Percentiles rank a stretch among this genome's conserved stretches.
Conservation (phyloP, 2,888 invertebrate species). For the Arrhopalites spinosus region DNA sequence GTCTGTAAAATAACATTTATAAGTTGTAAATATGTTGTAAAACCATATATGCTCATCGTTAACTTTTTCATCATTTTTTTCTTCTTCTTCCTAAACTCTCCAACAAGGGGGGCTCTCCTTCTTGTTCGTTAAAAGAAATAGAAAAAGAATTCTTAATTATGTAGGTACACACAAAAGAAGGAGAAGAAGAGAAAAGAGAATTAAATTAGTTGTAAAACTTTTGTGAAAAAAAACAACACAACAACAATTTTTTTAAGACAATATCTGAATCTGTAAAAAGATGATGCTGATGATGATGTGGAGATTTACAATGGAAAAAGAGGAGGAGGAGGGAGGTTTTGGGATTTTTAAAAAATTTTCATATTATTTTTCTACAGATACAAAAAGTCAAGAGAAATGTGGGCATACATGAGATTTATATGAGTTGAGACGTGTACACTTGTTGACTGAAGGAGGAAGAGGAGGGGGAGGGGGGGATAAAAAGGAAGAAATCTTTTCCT, state of each 20-base stretch:
- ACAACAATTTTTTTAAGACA: too few relatives aligned
- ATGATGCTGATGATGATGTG: background rate
- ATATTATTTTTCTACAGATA: too few relatives aligned
- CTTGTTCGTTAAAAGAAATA: too few relatives aligned
- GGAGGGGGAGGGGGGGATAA: background rate
- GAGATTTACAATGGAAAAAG: slow-evolving; percentile 1
- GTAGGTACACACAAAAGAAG: background rate
- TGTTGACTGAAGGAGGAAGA: background rate
- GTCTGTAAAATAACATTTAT: background rate
- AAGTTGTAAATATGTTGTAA: slow-evolving; percentile 7
- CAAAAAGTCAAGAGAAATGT: too few relatives aligned
- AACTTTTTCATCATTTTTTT: too few relatives aligned
- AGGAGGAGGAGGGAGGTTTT: background rate
- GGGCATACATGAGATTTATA: too few relatives aligned
- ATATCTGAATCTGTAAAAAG: too few relatives aligned
- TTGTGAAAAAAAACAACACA: background rate
- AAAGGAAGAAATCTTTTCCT: background rate
- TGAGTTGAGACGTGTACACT: background rate
- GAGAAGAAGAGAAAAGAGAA: background rate
- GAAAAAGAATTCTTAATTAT: too few relatives aligned
- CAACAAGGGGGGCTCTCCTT: too few relatives aligned
- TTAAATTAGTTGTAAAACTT: too few relatives aligned
- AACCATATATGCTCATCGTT: background rate
- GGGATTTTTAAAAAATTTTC: too few relatives aligned
- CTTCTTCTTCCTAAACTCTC: too few relatives aligned